phyloP scores from a whole-genome alignment of 2,888 invertebrate species.

The Biston betularia region DNA sequence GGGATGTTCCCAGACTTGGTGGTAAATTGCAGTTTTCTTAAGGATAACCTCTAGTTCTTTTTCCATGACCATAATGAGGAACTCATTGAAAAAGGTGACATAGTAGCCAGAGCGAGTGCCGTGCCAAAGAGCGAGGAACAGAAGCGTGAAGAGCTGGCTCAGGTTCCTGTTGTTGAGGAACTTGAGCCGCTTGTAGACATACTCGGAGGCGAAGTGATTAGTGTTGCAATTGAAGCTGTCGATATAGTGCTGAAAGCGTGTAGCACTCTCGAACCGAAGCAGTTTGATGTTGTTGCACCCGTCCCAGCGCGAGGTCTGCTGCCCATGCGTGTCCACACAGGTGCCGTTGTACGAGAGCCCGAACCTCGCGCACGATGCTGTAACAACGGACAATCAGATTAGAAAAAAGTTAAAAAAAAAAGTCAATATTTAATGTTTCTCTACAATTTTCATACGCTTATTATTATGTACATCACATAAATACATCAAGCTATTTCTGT shows the following conservation, averaged over 20 bases:
- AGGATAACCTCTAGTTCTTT: constrained; percentile 89
- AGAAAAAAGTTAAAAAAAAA: no score
- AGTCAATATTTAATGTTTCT: no score
- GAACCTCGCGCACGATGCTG: constrained; percentile 84
- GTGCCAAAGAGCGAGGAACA: constrained; percentile 98
- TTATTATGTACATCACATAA: no score
- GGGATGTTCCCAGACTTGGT: constrained; percentile 71
- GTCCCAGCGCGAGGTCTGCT: constrained; percentile 88
- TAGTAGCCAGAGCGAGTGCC: constrained; percentile 98
- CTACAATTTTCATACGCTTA: no score
- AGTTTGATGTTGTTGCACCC: constrained; percentile 96
- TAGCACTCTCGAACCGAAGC: constrained; percentile 92
- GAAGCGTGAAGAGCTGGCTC: constrained; percentile 93
- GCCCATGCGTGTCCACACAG: constrained; percentile 73
- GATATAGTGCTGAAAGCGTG: constrained; percentile 94
- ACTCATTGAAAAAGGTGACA: constrained; percentile 96
- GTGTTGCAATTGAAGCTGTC: constrained; percentile 98
- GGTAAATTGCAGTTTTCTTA: constrained; percentile 78
- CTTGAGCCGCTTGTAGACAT: constrained; percentile 96
- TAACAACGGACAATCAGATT: constrained; percentile 15
- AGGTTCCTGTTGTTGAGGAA: constrained; percentile 93
- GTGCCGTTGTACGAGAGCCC: constrained; percentile 94
- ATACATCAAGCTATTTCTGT: no score
- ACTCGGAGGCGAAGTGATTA: constrained; percentile 97
- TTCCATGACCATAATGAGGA: constrained; percentile 94